These are phyloP conservation scores for Echiichthys vipera DNA, from an alignment of 2,797 vertebrate genomes.

Conservation along the genomic window DNA sequence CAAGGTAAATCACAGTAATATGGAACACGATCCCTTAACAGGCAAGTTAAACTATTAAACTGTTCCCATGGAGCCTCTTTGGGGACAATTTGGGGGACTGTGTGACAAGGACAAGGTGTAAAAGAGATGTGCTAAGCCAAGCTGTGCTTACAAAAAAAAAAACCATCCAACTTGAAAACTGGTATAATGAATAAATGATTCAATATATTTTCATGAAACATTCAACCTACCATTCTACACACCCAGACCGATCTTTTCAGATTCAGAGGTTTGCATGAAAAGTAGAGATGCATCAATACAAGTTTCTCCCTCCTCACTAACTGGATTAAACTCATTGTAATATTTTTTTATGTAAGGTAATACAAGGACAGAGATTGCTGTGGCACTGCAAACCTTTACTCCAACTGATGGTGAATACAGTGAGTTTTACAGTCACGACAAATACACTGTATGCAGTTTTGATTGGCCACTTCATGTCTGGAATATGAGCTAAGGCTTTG, in stretches of 20 bases:
- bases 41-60: neutral
- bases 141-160: neutral
- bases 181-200: neutral
- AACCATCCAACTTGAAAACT: neutral
- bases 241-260: neutral
- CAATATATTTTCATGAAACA: neutral
- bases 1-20: conserved; percentile 14
- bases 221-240: neutral
- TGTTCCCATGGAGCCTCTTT: neutral
- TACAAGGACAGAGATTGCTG: neutral
- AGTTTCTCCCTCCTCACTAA: neutral
- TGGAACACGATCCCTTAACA: neutral
- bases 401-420: neutral
- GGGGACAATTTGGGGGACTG: neutral
- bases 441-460: neutral
- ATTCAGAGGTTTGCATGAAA: neutral
- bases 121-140: neutral
- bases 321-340: neutral
- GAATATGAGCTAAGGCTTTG: neutral
- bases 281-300: neutral
- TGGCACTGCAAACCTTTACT: too few species aligned
- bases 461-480: neutral
- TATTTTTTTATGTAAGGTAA: neutral
- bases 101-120: neutral
- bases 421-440: neutral